Percentiles rank a stretch among this genome's conserved stretches.
These are phyloP conservation scores for Chauna torquata DNA, from an alignment of 2,113 vertebrate species.

Conservation along the genomic window DNA sequence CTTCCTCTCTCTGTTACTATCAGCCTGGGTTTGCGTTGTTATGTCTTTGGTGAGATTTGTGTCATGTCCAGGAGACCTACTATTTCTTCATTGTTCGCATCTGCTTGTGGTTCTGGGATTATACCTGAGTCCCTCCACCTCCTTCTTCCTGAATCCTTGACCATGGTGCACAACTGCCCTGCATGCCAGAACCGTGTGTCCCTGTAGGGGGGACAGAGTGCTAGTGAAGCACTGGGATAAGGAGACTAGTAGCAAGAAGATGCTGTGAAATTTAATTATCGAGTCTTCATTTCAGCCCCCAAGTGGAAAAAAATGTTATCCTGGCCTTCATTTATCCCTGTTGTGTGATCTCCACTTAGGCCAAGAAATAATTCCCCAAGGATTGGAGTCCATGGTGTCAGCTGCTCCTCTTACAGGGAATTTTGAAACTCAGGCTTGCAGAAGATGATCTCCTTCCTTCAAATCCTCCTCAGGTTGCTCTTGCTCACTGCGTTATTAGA, in stretches of 20 bases:
- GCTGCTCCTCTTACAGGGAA: background rate
- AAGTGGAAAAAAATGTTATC: background rate
- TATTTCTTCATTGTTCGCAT: background rate
- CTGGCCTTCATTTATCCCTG: background rate
- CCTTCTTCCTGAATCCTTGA: background rate
- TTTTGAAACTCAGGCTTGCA: background rate
- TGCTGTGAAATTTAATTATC: background rate
- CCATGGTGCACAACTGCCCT: fast-evolving
- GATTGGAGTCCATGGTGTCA: fast-evolving
- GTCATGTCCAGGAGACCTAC: background rate
- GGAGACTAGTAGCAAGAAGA: background rate
- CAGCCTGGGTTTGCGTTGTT: background rate
- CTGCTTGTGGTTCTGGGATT: background rate
- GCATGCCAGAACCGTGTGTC: fast-evolving
- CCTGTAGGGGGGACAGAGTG: too few species aligned
- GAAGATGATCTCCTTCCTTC: background rate
- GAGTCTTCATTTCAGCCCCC: background rate
- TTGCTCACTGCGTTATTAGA: background rate
- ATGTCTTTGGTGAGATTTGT: background rate
- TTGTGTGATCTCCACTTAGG: background rate
- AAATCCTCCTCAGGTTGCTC: background rate
- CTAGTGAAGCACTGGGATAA: background rate
- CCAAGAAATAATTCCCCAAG: background rate
- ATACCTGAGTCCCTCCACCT: background rate
- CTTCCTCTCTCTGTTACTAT: background rate